These are phyloP conservation scores for Anser brachyrhynchus DNA, from an alignment of 2,113 vertebrate genomes.

Conservation along the genomic window DNA sequence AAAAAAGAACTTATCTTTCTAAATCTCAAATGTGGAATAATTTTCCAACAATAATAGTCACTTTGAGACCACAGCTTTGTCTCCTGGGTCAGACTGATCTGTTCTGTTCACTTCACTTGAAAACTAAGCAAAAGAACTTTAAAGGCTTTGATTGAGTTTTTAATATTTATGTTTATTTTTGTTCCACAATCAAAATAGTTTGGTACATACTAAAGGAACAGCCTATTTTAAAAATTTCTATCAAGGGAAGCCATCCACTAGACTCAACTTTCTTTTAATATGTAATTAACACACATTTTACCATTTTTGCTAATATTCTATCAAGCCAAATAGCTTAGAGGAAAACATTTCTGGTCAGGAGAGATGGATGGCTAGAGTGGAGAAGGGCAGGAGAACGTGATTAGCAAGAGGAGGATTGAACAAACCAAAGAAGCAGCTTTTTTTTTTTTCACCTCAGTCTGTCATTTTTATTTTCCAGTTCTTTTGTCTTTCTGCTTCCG, in stretches of 20 bases:
- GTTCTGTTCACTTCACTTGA: conserved; percentile 4
- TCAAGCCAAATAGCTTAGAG: not conserved
- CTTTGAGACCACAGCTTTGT: conserved; percentile 19
- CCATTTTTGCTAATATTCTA: not conserved
- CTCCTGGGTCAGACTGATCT: conserved; percentile 42
- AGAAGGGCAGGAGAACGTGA: not conserved
- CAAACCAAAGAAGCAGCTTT: not conserved
- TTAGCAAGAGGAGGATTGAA: not conserved
- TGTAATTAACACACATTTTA: not conserved
- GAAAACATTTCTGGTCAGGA: not conserved
- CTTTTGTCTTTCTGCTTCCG: not conserved
- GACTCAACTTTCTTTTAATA: not conserved
- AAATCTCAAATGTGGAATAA: not conserved
- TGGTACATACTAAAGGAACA: not conserved
- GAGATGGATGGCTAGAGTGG: not conserved
- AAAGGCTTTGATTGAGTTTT: conserved; percentile 19
- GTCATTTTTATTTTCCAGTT: not conserved
- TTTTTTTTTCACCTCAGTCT: not conserved
- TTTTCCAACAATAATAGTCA: conserved; percentile 35
- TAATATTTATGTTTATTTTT: conserved; percentile 13
- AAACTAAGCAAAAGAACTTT: conserved; percentile 36
- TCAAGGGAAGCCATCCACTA: not conserved
- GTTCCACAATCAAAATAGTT: not conserved
- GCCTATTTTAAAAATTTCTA: not conserved
- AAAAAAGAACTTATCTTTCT: conserved; percentile 17